Conservation (phyloP, 2,113 vertebrate species). For the Gulo gulo region DNA sequence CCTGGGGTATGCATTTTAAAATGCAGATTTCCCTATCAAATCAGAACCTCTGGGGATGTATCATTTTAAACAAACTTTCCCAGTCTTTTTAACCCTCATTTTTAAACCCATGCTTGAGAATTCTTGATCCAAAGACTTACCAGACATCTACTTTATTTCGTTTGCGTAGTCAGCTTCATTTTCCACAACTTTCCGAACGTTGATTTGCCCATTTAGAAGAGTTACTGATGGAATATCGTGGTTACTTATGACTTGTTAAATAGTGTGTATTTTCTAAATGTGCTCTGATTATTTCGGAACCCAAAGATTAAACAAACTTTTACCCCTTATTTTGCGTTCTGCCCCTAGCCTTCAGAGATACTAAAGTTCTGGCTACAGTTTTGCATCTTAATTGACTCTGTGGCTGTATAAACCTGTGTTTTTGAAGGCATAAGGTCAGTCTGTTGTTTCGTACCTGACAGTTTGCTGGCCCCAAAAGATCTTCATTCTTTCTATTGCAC, state of each 20-base stretch:
- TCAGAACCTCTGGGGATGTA: background rate
- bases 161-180: background rate
- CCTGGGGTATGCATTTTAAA: background rate
- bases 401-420: background rate
- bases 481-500: background rate
- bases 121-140: background rate
- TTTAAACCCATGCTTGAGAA: background rate
- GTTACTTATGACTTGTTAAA: background rate
- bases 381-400: background rate
- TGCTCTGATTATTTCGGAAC: background rate
- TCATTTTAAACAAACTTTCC: background rate
- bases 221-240: background rate
- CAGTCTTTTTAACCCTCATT: background rate
- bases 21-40: background rate
- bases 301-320: background rate
- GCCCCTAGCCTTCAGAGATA: background rate
- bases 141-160: background rate
- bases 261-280: background rate
- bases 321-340: background rate
- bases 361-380: background rate
- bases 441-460: background rate
- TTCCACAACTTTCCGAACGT: background rate
- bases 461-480: background rate
- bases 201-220: background rate
- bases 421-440: background rate